Percentiles rank a stretch among this genome's conserved stretches.
Conservation (phyloP, 2,797 vertebrate genomes). For the Lithobates sylvaticus region DNA sequence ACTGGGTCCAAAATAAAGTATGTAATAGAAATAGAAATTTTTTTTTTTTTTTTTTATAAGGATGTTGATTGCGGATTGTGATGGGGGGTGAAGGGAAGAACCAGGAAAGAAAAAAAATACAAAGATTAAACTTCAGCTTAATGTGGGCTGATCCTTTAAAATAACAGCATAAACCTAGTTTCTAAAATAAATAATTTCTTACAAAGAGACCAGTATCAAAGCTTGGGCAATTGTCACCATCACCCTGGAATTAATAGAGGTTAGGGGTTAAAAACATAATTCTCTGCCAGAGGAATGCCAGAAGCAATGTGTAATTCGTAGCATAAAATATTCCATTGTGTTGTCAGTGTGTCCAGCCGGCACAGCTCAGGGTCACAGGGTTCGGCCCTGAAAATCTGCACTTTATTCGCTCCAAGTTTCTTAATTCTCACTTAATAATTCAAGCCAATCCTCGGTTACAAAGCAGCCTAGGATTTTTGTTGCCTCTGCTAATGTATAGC, state of each 20-base stretch:
- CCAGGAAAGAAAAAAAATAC: too few relatives aligned
- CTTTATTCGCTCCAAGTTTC: background rate
- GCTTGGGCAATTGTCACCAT: background rate
- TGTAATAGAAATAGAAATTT: too few relatives aligned
- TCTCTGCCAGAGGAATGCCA: background rate
- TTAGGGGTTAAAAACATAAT: background rate
- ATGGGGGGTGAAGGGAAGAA: too few relatives aligned
- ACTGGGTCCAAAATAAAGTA: too few relatives aligned
- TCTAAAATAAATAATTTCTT: too few relatives aligned
- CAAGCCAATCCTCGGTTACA: background rate
- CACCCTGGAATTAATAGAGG: background rate
- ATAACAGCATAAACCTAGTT: too few relatives aligned
- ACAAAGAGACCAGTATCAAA: slow-evolving; percentile 1
- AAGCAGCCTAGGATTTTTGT: background rate
- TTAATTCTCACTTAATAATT: slow-evolving; percentile 27
- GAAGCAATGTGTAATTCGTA: background rate
- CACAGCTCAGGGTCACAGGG: background rate
- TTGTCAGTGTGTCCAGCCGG: background rate
- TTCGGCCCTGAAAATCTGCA: background rate
- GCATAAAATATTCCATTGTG: slow-evolving; percentile 5
- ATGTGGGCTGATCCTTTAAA: too few relatives aligned
- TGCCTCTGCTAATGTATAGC: background rate
- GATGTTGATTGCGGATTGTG: too few relatives aligned
- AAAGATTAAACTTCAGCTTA: too few relatives aligned
- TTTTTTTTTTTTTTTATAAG: too few relatives aligned